Evolutionary conservation across 2,888 invertebrate genomes (phyloP).

Genomic region (Oscheius sp.): DNA sequence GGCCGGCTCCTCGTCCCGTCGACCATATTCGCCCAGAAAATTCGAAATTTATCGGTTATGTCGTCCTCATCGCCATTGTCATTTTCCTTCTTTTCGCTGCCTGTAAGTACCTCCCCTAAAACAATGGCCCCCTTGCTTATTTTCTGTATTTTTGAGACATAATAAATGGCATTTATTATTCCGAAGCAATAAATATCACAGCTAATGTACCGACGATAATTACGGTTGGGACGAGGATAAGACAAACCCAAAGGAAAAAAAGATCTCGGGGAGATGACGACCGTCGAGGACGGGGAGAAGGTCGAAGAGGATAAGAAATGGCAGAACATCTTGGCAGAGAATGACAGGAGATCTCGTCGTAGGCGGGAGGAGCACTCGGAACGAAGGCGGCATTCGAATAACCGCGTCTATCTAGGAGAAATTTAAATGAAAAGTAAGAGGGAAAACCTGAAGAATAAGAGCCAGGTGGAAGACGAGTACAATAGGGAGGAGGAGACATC

Average conservation of each 20-base stretch:
- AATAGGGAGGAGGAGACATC: conserved; percentile 12
- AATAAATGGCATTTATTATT: not conserved
- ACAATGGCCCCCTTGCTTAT: conserved; percentile 14
- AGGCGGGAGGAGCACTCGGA: conserved; percentile 2
- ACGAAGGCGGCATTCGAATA: conserved; percentile 8
- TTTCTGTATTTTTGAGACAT: conserved; percentile 1
- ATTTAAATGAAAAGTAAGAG: not conserved
- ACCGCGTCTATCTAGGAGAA: not conserved
- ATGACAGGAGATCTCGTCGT: not conserved
- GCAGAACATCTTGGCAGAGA: not conserved
- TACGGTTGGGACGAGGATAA: conserved; percentile 2
- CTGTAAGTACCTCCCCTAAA: conserved; percentile 57
- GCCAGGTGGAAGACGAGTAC: not conserved
- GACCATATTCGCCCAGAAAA: conserved; percentile 59
- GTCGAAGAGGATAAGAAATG: not conserved
- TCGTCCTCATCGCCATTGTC: conserved; percentile 57
- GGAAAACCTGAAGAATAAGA: conserved; percentile 1
- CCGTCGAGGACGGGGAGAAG: not conserved
- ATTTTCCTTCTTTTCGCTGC: conserved; percentile 62
- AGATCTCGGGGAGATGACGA: not conserved
- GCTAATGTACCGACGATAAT: not conserved
- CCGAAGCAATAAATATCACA: not conserved
- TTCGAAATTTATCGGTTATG: conserved; percentile 59
- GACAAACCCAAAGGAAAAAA: not conserved
- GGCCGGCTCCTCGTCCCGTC: conserved; percentile 58